These are phyloP conservation scores for Sarcoramphus papa DNA, from an alignment of 2,797 vertebrate genomes.

Conservation along the genomic window DNA sequence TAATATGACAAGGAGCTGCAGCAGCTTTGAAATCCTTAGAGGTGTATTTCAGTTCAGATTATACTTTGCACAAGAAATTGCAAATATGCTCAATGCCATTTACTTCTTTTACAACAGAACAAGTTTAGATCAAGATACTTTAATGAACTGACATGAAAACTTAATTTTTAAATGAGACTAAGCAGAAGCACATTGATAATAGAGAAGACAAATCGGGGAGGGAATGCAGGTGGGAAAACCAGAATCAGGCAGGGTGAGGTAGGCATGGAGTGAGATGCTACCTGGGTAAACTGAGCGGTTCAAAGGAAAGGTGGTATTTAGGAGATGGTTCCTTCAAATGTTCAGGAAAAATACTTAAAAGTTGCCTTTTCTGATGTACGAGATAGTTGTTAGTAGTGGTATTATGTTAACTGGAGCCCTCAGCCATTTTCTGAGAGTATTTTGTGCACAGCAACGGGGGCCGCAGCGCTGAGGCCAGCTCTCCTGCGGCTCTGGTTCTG, in stretches of 20 bases:
- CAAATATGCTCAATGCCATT: background rate
- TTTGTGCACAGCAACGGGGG: background rate
- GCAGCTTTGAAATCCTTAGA: background rate
- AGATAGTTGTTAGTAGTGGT: background rate
- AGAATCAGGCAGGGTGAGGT: background rate
- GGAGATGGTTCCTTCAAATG: background rate
- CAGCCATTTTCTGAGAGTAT: background rate
- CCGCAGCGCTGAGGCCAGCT: accelerated
- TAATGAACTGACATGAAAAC: background rate
- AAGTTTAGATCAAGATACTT: background rate
- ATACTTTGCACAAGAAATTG: background rate
- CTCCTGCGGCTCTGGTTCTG: background rate
- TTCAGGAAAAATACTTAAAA: background rate
- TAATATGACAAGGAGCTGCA: background rate
- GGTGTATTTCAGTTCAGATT: background rate
- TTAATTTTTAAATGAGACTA: background rate
- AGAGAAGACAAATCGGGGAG: background rate
- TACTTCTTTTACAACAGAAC: background rate
- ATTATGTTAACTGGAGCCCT: background rate
- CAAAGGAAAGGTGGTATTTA: background rate
- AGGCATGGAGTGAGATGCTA: background rate
- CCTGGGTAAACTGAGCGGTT: background rate
- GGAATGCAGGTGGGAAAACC: background rate
- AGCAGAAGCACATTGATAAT: background rate
- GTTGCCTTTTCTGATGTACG: background rate